Conservation (phyloP, 2,888 invertebrate species). For the Philopedon plagiatum region DNA sequence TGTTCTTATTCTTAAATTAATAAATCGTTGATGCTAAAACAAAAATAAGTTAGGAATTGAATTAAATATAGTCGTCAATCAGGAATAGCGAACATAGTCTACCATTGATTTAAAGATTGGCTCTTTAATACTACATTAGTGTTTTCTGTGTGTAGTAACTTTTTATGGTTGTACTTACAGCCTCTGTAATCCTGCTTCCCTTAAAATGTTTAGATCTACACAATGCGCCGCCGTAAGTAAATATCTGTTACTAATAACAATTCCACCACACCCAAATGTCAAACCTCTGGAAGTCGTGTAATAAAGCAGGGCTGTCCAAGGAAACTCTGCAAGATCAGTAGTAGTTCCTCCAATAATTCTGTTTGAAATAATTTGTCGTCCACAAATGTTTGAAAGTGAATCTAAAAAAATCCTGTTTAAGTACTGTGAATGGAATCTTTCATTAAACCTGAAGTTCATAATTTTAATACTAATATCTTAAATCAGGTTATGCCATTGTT, state of each 20-base stretch:
- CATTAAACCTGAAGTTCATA: too few relatives aligned
- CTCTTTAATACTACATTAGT: too few relatives aligned
- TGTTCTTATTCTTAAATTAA: too few relatives aligned
- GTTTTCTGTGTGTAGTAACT: too few relatives aligned
- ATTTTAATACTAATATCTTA: too few relatives aligned
- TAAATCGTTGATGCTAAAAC: too few relatives aligned
- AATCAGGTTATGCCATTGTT: too few relatives aligned
- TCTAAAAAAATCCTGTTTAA: not conserved
- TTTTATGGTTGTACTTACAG: constrained; percentile 60
- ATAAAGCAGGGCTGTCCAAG: constrained; percentile 69
- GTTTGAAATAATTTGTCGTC: constrained; percentile 71
- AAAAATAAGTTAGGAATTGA: too few relatives aligned
- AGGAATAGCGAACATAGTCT: too few relatives aligned
- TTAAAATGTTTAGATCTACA: constrained; percentile 56
- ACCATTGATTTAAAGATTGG: too few relatives aligned
- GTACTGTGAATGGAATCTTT: too few relatives aligned
- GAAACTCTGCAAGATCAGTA: constrained; percentile 68
- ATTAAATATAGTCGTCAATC: too few relatives aligned
- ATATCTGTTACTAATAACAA: constrained; percentile 70
- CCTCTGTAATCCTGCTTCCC: constrained; percentile 52
- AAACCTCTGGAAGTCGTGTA: constrained; percentile 63
- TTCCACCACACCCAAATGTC: constrained; percentile 68
- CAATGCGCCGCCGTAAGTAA: constrained; percentile 73
- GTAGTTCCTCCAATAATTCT: constrained; percentile 75
- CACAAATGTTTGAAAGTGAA: constrained; percentile 14